Percentiles rank a stretch among this genome's conserved stretches.
These are phyloP conservation scores for Sericinus montela DNA, from an alignment of 2,888 invertebrate species.

Conservation along the genomic window DNA sequence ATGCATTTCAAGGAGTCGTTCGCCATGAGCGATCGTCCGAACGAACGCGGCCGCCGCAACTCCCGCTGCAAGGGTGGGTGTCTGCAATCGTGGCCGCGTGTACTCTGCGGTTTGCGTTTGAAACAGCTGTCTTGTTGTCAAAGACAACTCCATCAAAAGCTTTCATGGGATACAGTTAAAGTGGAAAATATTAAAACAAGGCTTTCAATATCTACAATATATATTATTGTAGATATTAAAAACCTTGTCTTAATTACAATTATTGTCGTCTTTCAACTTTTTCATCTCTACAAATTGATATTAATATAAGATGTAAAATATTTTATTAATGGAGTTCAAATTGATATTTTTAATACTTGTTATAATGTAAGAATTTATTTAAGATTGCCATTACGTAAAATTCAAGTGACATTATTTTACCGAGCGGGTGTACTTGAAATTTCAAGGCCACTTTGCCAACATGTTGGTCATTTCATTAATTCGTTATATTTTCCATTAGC, in stretches of 20 bases:
- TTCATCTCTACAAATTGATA: too few species aligned
- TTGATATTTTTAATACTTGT: too few species aligned
- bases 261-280: constrained; percentile 13
- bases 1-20: constrained; percentile 79
- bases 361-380: not conserved
- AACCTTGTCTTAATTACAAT: too few species aligned
- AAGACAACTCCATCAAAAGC: constrained; percentile 28
- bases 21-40: constrained; percentile 78
- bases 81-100: constrained; percentile 35
- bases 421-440: not conserved
- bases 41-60: constrained; percentile 76
- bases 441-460: constrained; percentile 11
- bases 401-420: not conserved
- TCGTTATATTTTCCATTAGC: not conserved
- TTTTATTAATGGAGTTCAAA: too few species aligned
- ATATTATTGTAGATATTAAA: constrained; percentile 10
- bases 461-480: not conserved
- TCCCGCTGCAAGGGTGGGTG: constrained; percentile 77
- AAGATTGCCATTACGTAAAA: not conserved
- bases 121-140: constrained; percentile 30
- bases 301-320: too few species aligned
- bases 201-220: constrained; percentile 15
- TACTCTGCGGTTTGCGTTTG: constrained; percentile 43
- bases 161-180: constrained; percentile 22
- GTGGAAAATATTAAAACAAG: not conserved